Evolutionary conservation across 2,888 invertebrate species (phyloP).

Genomic region (Unio pictorum): DNA sequence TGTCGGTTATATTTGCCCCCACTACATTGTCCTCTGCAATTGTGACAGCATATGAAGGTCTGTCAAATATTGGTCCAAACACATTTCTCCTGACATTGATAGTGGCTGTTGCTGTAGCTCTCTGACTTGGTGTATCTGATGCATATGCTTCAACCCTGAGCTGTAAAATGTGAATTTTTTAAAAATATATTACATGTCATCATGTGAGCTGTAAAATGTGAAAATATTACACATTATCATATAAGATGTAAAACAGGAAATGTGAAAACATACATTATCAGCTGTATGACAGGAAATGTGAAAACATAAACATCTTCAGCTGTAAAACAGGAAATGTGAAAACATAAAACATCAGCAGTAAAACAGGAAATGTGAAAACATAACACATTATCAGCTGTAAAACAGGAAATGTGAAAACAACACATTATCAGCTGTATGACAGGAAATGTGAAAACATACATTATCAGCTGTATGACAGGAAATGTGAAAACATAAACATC

Average conservation of each 20-base stretch:
- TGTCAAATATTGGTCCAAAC: conserved; percentile 53
- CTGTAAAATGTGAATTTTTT: conserved; percentile 23
- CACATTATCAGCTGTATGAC: not conserved
- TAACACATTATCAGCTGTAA: not conserved
- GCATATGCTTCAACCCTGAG: conserved; percentile 58
- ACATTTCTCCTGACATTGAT: conserved; percentile 59
- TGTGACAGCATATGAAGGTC: conserved; percentile 33
- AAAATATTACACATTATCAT: not conserved
- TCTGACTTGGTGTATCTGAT: conserved; percentile 50
- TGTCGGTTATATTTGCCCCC: conserved; percentile 41
- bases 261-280: not conserved
- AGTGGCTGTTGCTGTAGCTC: conserved; percentile 50
- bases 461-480: not conserved
- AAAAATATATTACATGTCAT: too few species aligned
- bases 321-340: not conserved
- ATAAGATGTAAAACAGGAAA: not conserved
- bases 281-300: not conserved
- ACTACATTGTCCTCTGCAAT: conserved; percentile 45
- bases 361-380: not conserved
- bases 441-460: not conserved
- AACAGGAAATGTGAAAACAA: not conserved
- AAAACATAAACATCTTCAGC: not conserved
- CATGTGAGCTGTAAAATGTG: conserved; percentile 33
- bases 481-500: not conserved
- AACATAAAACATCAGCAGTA: not conserved